phyloP scores from a whole-genome alignment of 2,113 vertebrate species.

The Brachypteracias leptosomus region DNA sequence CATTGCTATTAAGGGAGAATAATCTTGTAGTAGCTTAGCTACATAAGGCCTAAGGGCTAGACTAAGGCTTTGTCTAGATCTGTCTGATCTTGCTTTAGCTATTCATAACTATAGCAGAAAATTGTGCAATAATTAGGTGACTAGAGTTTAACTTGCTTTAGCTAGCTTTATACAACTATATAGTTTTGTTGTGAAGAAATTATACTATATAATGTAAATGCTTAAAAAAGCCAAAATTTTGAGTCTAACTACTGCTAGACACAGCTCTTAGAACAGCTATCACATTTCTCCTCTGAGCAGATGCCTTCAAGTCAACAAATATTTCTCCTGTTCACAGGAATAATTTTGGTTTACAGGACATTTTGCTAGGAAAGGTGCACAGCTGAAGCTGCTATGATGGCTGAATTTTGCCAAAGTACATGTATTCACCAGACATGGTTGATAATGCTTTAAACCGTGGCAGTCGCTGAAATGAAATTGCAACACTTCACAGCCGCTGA shows the following conservation, averaged over 20 bases:
- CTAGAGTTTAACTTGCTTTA: not conserved
- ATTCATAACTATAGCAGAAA: not conserved
- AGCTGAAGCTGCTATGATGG: not conserved
- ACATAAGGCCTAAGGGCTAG: not conserved
- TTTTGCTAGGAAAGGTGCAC: not conserved
- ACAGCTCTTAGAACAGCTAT: not conserved
- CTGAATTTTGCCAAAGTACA: not conserved
- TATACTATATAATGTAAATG: not conserved
- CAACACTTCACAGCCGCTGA: not conserved
- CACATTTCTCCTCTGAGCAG: not conserved
- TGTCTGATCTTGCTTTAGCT: not conserved
- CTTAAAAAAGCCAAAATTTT: not conserved
- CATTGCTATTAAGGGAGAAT: not conserved
- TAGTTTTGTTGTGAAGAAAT: not conserved
- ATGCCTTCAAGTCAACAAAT: not conserved
- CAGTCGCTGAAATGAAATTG: not conserved
- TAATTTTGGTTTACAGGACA: not conserved
- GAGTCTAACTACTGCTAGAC: not conserved
- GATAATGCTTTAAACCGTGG: not conserved
- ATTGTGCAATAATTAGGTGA: not conserved
- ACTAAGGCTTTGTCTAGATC: not conserved
- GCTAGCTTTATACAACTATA: not conserved
- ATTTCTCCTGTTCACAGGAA: not conserved
- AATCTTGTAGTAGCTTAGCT: not conserved
- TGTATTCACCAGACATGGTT: not conserved